Percentiles rank a stretch among this genome's conserved stretches.
These are phyloP conservation scores for Didymodactylos carnosus DNA, from an alignment of 2,888 invertebrate species.

Conservation along the genomic window DNA sequence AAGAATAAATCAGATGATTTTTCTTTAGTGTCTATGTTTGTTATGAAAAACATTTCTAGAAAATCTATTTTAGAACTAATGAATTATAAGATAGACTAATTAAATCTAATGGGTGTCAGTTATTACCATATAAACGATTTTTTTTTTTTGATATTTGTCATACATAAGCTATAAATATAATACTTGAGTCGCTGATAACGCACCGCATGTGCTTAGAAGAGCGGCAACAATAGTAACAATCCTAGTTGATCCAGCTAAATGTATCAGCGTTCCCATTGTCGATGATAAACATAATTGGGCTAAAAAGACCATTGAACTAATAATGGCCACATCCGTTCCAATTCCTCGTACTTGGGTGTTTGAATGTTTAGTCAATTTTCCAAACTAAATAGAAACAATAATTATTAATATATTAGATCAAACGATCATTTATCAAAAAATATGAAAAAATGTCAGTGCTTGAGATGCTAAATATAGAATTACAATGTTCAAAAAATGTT, in stretches of 20 bases:
- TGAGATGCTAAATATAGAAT: no score
- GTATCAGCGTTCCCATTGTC: slow-evolving; percentile 49
- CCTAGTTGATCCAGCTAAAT: slow-evolving; percentile 55
- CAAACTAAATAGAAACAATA: neutral
- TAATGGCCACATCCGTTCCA: slow-evolving; percentile 79
- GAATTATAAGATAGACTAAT: no score
- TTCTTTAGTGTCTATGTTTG: no score
- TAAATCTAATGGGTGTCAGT: no score
- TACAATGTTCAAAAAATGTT: no score
- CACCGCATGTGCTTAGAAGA: slow-evolving; percentile 60
- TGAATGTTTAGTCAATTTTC: slow-evolving; percentile 7
- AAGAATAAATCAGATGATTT: no score
- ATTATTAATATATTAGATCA: neutral
- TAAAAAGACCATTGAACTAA: slow-evolving; percentile 82
- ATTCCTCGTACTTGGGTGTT: slow-evolving; percentile 48
- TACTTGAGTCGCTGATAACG: slow-evolving; percentile 62
- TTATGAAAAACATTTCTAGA: no score
- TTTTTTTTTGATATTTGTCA: no score
- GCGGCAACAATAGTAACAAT: slow-evolving; percentile 69
- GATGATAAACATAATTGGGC: slow-evolving; percentile 75
- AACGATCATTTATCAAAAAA: neutral
- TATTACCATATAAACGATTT: no score
- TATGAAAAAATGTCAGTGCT: no score
- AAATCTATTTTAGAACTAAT: no score
- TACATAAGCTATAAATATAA: slow-evolving; percentile 63